Conservation (phyloP, 2,113 vertebrate genomes). For the Rhipidura dahli region DNA sequence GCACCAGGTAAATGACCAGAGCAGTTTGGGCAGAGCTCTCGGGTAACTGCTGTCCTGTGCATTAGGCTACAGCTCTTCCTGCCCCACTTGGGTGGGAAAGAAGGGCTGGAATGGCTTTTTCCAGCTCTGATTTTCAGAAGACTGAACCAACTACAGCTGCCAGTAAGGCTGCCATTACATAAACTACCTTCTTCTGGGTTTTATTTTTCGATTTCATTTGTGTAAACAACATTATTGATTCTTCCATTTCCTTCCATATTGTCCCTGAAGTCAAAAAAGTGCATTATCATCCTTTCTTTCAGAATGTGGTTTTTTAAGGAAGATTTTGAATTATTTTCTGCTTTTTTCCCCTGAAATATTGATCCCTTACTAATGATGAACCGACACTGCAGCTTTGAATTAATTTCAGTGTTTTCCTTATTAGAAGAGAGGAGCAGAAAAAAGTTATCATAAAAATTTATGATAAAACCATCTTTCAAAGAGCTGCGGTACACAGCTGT, state of each 20-base stretch:
- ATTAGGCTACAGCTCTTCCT: neutral
- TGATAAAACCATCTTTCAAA: neutral
- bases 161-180: neutral
- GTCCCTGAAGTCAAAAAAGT: neutral
- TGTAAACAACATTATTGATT: neutral
- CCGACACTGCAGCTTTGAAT: neutral
- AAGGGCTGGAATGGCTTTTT: neutral
- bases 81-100: neutral
- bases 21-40: neutral
- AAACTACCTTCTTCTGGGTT: neutral
- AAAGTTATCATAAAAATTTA: neutral
- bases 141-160: neutral
- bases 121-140: neutral
- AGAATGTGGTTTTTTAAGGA: neutral
- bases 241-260: neutral
- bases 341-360: neutral
- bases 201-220: neutral
- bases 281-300: neutral
- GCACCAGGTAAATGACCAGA: neutral
- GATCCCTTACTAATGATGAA: neutral
- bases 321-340: neutral
- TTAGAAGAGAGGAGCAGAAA: neutral
- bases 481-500: neutral
- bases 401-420: neutral
- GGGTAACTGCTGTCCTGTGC: neutral